Evolutionary conservation across 2,888 invertebrate species (phyloP).

Genomic region (Cacoxenus indagator): DNA sequence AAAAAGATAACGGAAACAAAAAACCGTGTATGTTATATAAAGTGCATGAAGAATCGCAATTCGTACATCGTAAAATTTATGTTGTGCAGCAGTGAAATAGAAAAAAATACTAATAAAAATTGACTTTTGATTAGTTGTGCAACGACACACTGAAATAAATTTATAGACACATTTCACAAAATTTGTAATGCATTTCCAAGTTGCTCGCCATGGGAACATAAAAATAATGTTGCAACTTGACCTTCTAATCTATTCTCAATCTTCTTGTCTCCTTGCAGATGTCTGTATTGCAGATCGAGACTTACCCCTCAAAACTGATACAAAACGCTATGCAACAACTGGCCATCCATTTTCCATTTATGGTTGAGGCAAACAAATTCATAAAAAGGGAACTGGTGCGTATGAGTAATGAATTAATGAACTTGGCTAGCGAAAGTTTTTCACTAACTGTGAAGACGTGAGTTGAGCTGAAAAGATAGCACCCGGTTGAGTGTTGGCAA

Average conservation of each 20-base stretch:
- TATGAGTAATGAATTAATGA: slow-evolving; percentile 30
- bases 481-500: slow-evolving; percentile 53
- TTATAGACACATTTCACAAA: no score
- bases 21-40: slow-evolving; percentile 28
- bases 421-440: slow-evolving; percentile 42
- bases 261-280: slow-evolving; percentile 54
- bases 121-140: slow-evolving; percentile 60
- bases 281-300: slow-evolving; percentile 60
- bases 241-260: background rate
- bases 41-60: slow-evolving; percentile 62
- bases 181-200: background rate
- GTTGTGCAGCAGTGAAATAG: slow-evolving; percentile 33
- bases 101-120: slow-evolving; percentile 60
- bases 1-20: background rate
- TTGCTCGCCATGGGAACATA: background rate
- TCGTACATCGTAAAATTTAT: slow-evolving; percentile 62
- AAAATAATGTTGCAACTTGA: background rate
- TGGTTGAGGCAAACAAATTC: slow-evolving; percentile 65
- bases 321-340: slow-evolving; percentile 65
- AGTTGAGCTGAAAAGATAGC: slow-evolving; percentile 57
- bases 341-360: slow-evolving; percentile 52
- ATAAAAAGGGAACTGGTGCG: slow-evolving; percentile 68
- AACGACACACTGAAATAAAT: no score
- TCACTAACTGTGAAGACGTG: slow-evolving; percentile 34
- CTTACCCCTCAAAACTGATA: slow-evolving; percentile 68